These are phyloP conservation scores for Pangasianodon gigas DNA, from an alignment of 2,113 vertebrate species.

Conservation along the genomic window DNA sequence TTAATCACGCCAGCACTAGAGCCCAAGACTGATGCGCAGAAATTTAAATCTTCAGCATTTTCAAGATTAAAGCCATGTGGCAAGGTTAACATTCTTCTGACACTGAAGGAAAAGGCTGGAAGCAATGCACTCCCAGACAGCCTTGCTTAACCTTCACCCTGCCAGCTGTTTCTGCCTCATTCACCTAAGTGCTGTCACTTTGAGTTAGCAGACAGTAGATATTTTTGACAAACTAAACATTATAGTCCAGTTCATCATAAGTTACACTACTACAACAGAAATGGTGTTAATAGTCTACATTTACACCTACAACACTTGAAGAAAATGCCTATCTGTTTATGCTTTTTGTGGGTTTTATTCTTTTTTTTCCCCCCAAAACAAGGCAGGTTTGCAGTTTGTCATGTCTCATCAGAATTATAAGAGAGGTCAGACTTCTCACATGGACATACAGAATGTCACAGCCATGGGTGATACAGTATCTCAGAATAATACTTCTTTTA, in stretches of 20 bases:
- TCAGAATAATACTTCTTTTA: neutral
- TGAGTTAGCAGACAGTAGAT: slow-evolving; percentile 12
- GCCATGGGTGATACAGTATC: neutral
- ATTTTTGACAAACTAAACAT: neutral
- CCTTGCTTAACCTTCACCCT: slow-evolving; percentile 32
- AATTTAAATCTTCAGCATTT: slow-evolving; percentile 79
- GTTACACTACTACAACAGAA: neutral
- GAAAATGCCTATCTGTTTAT: neutral
- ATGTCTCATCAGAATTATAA: neutral
- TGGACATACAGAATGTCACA: neutral
- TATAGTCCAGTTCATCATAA: neutral
- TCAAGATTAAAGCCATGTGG: slow-evolving; percentile 73
- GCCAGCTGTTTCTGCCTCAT: slow-evolving; percentile 38
- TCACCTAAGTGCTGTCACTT: slow-evolving; percentile 23
- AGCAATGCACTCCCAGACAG: slow-evolving; percentile 45
- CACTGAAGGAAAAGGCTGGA: slow-evolving; percentile 54
- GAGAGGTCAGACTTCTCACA: neutral
- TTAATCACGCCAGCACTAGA: slow-evolving; percentile 72
- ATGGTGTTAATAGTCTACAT: neutral
- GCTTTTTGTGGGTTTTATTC: neutral
- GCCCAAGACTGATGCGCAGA: slow-evolving; percentile 74
- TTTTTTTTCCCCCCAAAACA: neutral
- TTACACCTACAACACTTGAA: neutral
- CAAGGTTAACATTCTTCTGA: slow-evolving; percentile 66
- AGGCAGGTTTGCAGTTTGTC: neutral